Evolutionary conservation across 2,797 vertebrate genomes (phyloP), one percentile per base, ranked within the genome.

Genomic region (Parauchenoglanis ngamensis): DNA sequence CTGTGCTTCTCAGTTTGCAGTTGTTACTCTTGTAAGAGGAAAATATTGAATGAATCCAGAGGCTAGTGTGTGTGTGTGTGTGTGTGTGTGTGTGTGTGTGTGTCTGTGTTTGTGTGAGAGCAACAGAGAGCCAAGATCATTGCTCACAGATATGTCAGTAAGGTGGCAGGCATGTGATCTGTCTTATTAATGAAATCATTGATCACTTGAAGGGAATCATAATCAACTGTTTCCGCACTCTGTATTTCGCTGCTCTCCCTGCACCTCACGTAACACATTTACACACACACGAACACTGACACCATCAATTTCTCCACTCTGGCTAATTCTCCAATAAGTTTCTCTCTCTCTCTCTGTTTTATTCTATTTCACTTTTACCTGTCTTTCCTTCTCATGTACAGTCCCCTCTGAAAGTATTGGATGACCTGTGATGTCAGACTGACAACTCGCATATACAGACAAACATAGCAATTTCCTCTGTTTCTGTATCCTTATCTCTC

Each of bases 131-230:
- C 94, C 90, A 79, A 91, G 95, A 97, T 97, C 97, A 99, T 99
- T 97, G 97, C 96, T 99, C 98, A 98, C 95, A 96, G 95, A 90
- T 73, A 92, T 98, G 97, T 98, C 97, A 96, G 95, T 94, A 94
- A 95, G 93, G 96, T 98, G 97, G 97, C 97, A 98, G 97, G 95
- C 95, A 95, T 96, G 95, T 96, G 97, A 99, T 99, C 97, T 95
- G 95, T 99, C 98, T 98, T 99, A 98, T 98, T 99, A 99, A 99
- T 99, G 98, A 99, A 99, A 98, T 97, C 98, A 99, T 98, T 99
- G 98, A 99, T 99, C 98, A 99, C 97, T 96, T 98, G 97, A 99
- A 98, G 97, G 97, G 96, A 95, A 95, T 96, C 95, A 97, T 98
- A 97, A 98, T 98, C 98, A 97, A 97, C 96, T 95, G 95, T 95